Evolutionary conservation across 2,797 vertebrate genomes (phyloP).

Genomic region (Tangara arthus): DNA sequence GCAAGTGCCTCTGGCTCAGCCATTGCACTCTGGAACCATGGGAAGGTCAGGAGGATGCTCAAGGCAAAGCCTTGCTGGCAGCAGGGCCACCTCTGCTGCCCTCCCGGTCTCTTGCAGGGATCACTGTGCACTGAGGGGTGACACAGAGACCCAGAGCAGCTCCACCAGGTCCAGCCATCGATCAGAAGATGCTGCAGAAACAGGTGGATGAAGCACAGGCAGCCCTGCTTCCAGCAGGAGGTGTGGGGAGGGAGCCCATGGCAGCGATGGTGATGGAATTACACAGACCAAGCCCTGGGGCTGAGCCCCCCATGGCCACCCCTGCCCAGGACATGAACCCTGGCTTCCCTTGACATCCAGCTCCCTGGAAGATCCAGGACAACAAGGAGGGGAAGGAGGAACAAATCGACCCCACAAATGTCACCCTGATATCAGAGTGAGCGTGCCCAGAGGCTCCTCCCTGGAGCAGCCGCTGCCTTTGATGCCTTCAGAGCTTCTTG

Average conservation of each 20-base stretch:
- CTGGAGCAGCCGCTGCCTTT: conserved; percentile 19
- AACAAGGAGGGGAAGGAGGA: not conserved
- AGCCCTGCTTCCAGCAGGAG: not conserved
- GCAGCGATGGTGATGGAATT: fast-evolving
- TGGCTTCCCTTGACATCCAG: not conserved
- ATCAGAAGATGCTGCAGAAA: not conserved
- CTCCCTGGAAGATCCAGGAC: not conserved
- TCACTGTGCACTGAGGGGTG: not conserved
- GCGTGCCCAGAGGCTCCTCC: not conserved
- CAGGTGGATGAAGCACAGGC: not conserved
- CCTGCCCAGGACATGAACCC: fast-evolving
- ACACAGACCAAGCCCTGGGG: not conserved
- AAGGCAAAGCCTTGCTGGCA: not conserved
- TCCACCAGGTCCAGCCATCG: fast-evolving
- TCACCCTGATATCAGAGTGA: not conserved
- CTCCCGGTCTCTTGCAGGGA: fast-evolving
- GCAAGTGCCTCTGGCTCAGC: not conserved
- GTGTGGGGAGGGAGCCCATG: not conserved
- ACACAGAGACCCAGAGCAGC: not conserved
- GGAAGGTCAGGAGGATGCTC: not conserved
- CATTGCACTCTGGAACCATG: not conserved
- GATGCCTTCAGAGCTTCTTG: conserved; percentile 57
- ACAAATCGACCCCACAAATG: not conserved
- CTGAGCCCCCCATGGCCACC: not conserved
- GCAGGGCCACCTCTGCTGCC: not conserved